A percentile compares a stretch with the other conserved stretches of the same genome.
These are phyloP conservation scores for Zaprionus camerounensis DNA, from an alignment of 1,140 invertebrate species.

Conservation along the genomic window DNA sequence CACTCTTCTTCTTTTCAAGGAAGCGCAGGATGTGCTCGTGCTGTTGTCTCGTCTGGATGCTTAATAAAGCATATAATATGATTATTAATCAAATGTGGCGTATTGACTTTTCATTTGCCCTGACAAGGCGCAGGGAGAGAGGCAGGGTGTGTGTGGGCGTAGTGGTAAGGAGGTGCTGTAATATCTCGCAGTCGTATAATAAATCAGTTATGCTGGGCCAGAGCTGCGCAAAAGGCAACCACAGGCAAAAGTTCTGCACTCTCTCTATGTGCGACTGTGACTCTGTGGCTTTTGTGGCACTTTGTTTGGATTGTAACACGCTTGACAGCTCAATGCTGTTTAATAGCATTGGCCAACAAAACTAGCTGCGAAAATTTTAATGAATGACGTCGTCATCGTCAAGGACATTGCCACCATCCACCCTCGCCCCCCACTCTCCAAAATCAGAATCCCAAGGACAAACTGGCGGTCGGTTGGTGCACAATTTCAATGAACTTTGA, in stretches of 20 bases:
- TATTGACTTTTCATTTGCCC: slow-evolving; percentile 74
- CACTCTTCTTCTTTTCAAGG: neutral
- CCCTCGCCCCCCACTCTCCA: neutral
- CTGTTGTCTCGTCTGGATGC: slow-evolving; percentile 42
- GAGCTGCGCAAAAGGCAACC: neutral
- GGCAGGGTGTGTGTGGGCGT: slow-evolving; percentile 1
- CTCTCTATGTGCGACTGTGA: slow-evolving; percentile 41
- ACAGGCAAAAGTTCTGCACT: slow-evolving; percentile 63
- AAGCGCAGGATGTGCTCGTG: slow-evolving; percentile 6
- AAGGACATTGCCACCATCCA: slow-evolving; percentile 44
- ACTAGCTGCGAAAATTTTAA: slow-evolving; percentile 75
- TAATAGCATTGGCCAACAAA: slow-evolving; percentile 68
- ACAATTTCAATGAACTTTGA: slow-evolving; percentile 81
- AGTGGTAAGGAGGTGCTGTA: neutral
- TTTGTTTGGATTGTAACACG: slow-evolving; percentile 76
- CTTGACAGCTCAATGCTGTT: slow-evolving; percentile 79
- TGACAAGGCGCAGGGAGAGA: slow-evolving; percentile 24
- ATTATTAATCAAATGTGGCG: slow-evolving; percentile 74
- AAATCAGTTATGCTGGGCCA: slow-evolving; percentile 34
- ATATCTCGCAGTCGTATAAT: slow-evolving; percentile 20
- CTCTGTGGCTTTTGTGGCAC: slow-evolving; percentile 69
- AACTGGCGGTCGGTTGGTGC: slow-evolving; percentile 41
- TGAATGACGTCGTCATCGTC: slow-evolving; percentile 75
- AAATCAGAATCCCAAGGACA: slow-evolving; percentile 49
- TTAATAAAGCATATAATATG: slow-evolving; percentile 83